Percentiles rank a stretch among this genome's conserved stretches.
Conservation (phyloP, 1,140 invertebrate genomes). For the Atta cephalotes region DNA sequence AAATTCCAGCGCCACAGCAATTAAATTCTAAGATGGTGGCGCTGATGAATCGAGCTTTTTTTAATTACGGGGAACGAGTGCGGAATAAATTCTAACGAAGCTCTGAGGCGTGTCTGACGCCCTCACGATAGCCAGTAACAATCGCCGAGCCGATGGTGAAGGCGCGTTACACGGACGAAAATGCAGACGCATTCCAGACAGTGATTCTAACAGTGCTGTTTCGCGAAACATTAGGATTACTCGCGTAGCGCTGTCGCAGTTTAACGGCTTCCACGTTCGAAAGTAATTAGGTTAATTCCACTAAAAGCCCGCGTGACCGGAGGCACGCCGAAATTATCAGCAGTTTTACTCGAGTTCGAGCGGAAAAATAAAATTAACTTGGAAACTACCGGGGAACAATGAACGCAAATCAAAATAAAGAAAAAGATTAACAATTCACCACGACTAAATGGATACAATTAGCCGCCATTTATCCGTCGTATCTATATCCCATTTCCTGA, state of each 20-base stretch:
- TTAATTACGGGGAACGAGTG: conserved; percentile 70
- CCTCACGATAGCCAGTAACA: neutral
- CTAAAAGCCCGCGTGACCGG: conserved; percentile 64
- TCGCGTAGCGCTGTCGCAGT: conserved; percentile 59
- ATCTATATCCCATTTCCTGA: conserved; percentile 4
- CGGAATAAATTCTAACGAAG: conserved; percentile 73
- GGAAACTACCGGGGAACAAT: conserved; percentile 22
- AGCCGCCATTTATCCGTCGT: neutral
- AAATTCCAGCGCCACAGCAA: conserved; percentile 73
- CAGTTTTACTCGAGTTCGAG: conserved; percentile 33
- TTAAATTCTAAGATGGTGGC: conserved; percentile 73
- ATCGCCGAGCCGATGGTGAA: conserved; percentile 41
- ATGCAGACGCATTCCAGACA: conserved; percentile 74
- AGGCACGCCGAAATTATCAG: conserved; percentile 66
- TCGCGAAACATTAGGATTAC: conserved; percentile 73
- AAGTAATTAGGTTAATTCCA: conserved; percentile 77
- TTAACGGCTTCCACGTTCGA: conserved; percentile 72
- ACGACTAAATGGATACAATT: conserved; percentile 4
- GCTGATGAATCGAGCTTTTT: conserved; percentile 74
- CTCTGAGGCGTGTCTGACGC: conserved; percentile 29
- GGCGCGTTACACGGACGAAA: conserved; percentile 51
- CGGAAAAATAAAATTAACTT: conserved; percentile 67
- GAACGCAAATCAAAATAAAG: conserved; percentile 33
- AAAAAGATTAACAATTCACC: conserved; percentile 41
- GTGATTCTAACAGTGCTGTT: conserved; percentile 75